A percentile compares a stretch with the other conserved stretches of the same genome.
Evolutionary conservation across 2,888 invertebrate species (phyloP).

Genomic region (Ophioninae sp.): DNA sequence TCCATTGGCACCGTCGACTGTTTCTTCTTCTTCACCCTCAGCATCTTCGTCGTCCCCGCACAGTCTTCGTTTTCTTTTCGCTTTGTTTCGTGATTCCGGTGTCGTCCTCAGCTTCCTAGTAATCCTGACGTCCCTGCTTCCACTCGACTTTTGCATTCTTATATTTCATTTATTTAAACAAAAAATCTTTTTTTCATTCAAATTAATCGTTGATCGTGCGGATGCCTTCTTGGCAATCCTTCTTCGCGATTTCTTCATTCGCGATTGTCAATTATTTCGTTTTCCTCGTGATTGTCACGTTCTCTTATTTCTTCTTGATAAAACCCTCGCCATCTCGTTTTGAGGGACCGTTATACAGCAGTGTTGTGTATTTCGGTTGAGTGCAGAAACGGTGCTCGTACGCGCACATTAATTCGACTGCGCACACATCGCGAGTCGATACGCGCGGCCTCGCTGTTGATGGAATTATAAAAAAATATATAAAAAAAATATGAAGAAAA

Average conservation of each 20-base stretch:
- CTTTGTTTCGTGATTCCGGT: neutral
- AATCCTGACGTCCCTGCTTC: neutral
- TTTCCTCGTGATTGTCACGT: neutral
- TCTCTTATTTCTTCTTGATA: too few relatives aligned
- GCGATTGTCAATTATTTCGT: constrained; percentile 14
- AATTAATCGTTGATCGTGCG: neutral
- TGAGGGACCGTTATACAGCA: constrained; percentile 35
- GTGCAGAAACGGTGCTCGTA: constrained; percentile 48
- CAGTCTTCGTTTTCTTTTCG: neutral
- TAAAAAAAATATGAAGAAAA: neutral
- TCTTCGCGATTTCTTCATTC: neutral
- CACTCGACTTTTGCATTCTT: neutral
- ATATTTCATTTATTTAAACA: neutral
- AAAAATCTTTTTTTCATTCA: neutral
- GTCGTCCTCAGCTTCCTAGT: neutral
- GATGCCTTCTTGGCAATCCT: neutral
- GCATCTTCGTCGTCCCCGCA: neutral
- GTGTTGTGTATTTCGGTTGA: constrained; percentile 32
- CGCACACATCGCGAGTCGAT: constrained; percentile 6
- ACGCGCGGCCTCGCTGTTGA: constrained; percentile 12
- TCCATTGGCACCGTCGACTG: neutral
- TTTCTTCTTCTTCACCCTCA: neutral
- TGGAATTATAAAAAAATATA: neutral
- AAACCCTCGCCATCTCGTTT: constrained; percentile 21
- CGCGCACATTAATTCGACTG: constrained; percentile 21